These are phyloP conservation scores for Apotomis betuletana DNA, from an alignment of 2,888 invertebrate species.

Conservation along the genomic window DNA sequence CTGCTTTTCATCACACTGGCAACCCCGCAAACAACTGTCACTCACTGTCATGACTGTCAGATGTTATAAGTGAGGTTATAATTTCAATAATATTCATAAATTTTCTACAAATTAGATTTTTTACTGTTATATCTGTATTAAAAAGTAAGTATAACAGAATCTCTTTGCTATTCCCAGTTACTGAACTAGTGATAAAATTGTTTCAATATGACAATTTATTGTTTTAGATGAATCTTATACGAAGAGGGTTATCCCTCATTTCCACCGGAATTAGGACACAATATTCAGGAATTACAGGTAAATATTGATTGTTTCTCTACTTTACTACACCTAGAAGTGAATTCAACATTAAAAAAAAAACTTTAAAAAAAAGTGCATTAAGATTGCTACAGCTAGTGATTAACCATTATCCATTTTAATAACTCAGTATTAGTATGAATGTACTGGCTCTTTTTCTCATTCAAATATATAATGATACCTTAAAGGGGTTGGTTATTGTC, in stretches of 20 bases:
- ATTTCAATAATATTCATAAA: slow-evolving; percentile 30
- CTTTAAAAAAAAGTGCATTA: not conserved
- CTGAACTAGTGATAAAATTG: not conserved
- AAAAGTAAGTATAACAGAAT: slow-evolving; percentile 21
- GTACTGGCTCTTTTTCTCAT: no score
- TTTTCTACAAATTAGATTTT: slow-evolving; percentile 18
- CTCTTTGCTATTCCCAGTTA: not conserved
- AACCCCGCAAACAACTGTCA: slow-evolving; percentile 31
- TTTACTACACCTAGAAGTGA: not conserved
- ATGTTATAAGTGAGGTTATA: slow-evolving; percentile 32
- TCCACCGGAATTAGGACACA: slow-evolving; percentile 66
- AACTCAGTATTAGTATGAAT: no score
- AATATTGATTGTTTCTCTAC: slow-evolving; percentile 17
- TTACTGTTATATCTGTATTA: not conserved
- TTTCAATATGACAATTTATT: slow-evolving; percentile 41
- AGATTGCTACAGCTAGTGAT: no score
- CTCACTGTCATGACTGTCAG: slow-evolving; percentile 11
- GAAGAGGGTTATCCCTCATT: slow-evolving; percentile 68
- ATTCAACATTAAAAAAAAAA: not conserved
- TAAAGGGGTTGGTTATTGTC: no score
- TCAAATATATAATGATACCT: no score
- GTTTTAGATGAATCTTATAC: slow-evolving; percentile 76
- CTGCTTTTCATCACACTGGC: slow-evolving; percentile 1
- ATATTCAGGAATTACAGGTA: slow-evolving; percentile 63
- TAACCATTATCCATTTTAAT: no score